Percentiles rank a stretch among this genome's conserved stretches.
Evolutionary conservation across 2,113 vertebrate species (phyloP).

Genomic region (Tamias sibiricus): DNA sequence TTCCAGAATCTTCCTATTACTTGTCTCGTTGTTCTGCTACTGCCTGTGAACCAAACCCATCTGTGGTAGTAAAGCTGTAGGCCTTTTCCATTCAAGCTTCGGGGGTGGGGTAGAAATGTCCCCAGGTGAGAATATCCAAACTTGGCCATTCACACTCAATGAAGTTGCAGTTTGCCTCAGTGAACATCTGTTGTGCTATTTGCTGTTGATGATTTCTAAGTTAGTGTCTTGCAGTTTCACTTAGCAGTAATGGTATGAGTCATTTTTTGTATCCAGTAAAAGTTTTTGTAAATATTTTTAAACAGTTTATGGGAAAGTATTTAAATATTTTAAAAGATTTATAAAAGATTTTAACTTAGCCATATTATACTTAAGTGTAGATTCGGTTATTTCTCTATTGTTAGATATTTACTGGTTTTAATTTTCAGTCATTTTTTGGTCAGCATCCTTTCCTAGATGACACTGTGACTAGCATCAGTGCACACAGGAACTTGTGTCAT

Average conservation of each 20-base stretch:
- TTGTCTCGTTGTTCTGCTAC: not conserved
- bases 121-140: not conserved
- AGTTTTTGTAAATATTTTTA: not conserved
- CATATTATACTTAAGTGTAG: not conserved
- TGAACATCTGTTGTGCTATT: not conserved
- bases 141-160: not conserved
- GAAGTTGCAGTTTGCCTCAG: not conserved
- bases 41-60: not conserved
- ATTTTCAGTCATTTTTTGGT: not conserved
- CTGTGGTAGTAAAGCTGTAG: not conserved
- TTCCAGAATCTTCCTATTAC: not conserved
- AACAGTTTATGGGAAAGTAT: not conserved
- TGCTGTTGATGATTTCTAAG: not conserved
- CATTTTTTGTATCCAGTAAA: not conserved
- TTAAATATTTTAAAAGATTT: not conserved
- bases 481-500: not conserved
- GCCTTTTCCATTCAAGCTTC: not conserved
- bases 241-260: not conserved
- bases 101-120: not conserved
- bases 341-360: not conserved
- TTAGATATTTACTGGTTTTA: not conserved
- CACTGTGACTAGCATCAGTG: not conserved
- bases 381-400: not conserved
- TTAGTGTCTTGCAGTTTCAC: not conserved
- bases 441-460: not conserved